phyloP scores from a whole-genome alignment of 2,888 invertebrate species.

The Liopterus haemorrhoidalis region DNA sequence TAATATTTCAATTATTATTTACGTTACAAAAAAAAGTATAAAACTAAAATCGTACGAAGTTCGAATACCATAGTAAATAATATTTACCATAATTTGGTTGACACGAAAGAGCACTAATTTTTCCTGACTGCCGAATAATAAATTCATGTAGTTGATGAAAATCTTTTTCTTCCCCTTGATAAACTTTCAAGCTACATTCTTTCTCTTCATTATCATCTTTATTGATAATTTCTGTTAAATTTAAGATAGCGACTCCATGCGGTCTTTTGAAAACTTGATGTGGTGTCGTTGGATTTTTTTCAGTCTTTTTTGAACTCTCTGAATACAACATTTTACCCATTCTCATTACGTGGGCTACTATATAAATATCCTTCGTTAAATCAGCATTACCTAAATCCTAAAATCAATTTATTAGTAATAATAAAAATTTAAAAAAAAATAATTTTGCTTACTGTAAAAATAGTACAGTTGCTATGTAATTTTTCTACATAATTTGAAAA shows the following conservation, averaged over 20 bases:
- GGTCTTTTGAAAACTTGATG: constrained; percentile 63
- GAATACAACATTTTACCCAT: constrained; percentile 76
- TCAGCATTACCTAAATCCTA: constrained; percentile 81
- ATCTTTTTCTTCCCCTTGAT: constrained; percentile 83
- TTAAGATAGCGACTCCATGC: constrained; percentile 78
- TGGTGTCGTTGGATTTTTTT: constrained; percentile 40
- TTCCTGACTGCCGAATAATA: constrained; percentile 77
- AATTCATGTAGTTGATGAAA: constrained; percentile 86
- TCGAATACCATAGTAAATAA: background rate
- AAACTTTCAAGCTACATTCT: constrained; percentile 76
- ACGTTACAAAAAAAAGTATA: background rate
- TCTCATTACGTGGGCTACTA: constrained; percentile 85
- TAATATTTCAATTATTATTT: too few relatives aligned
- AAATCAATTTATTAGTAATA: constrained; percentile 24
- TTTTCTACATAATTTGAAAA: constrained; percentile 85
- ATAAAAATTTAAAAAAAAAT: constrained; percentile 2
- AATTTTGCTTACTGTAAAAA: constrained; percentile 59
- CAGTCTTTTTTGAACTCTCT: constrained; percentile 50
- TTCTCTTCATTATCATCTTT: constrained; percentile 63
- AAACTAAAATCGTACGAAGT: background rate
- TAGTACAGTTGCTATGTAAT: constrained; percentile 79
- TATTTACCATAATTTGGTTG: constrained; percentile 73
- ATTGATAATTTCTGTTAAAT: constrained; percentile 63
- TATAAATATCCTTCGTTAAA: constrained; percentile 75
- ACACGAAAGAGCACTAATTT: constrained; percentile 74